Percentiles rank a stretch among this genome's conserved stretches.
These are phyloP conservation scores for Orthonevra nobilis DNA, from an alignment of 2,888 invertebrate species.

Conservation along the genomic window DNA sequence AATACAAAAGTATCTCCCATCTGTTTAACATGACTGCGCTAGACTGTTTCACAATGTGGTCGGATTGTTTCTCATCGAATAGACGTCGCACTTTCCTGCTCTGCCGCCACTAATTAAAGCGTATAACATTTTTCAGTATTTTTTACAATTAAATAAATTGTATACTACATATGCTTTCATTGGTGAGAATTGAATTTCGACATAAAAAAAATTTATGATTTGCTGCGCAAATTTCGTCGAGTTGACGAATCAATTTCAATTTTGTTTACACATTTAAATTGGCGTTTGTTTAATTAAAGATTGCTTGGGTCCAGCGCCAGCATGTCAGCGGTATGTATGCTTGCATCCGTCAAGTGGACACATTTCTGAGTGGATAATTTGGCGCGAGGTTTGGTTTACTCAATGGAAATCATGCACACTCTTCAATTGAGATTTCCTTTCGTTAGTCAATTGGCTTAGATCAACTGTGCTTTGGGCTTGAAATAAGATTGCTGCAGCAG, in stretches of 20 bases:
- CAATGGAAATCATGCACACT: constrained; percentile 61
- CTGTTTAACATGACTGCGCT: too few species aligned
- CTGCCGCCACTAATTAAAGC: too few species aligned
- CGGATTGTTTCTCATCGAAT: too few species aligned
- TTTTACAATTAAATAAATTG: too few species aligned
- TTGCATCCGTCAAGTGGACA: background rate
- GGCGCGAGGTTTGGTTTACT: constrained; percentile 44
- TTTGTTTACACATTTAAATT: background rate
- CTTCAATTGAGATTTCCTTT: constrained; percentile 57
- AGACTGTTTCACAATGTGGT: too few species aligned
- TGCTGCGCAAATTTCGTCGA: background rate
- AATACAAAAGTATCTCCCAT: too few species aligned
- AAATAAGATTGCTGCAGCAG: too few species aligned
- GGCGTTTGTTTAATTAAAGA: constrained; percentile 50
- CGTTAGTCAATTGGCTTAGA: constrained; percentile 6
- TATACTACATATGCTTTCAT: too few species aligned
- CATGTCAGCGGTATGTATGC: background rate
- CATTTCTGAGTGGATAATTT: constrained; percentile 41
- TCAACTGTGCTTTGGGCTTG: background rate
- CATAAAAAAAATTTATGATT: too few species aligned
- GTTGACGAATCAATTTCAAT: constrained; percentile 35
- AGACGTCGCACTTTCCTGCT: too few species aligned
- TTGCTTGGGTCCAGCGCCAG: constrained; percentile 3
- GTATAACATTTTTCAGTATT: too few species aligned
- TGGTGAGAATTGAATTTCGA: too few species aligned